Conservation (phyloP, 2,113 vertebrate genomes). For the Odontophorus gujanensis region DNA sequence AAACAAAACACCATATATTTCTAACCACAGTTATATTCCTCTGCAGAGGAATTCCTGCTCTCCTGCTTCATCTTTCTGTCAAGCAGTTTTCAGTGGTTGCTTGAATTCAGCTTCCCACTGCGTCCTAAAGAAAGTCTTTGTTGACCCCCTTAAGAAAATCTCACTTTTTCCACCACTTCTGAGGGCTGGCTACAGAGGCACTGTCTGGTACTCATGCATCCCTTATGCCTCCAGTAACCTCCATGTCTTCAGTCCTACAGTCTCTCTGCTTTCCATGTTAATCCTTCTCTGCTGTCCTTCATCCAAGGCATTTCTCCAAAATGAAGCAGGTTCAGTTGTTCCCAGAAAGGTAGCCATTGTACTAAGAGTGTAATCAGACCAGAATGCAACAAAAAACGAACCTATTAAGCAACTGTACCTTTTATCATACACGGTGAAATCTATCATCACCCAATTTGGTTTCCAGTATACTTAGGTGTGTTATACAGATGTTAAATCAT, state of each 20-base stretch:
- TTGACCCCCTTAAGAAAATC: background rate
- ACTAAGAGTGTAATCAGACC: background rate
- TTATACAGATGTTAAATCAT: background rate
- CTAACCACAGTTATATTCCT: background rate
- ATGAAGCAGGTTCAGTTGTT: background rate
- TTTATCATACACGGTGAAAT: background rate
- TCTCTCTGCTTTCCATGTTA: background rate
- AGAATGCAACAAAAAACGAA: conserved; percentile 9
- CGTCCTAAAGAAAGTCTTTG: background rate
- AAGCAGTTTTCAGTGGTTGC: background rate
- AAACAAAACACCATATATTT: background rate
- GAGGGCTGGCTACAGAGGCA: background rate
- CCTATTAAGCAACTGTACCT: background rate
- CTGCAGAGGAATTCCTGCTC: background rate
- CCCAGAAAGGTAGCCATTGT: background rate
- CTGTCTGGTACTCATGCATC: background rate
- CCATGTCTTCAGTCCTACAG: background rate
- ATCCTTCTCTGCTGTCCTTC: background rate
- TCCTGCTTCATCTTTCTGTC: background rate
- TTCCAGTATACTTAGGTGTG: background rate
- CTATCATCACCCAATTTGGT: background rate
- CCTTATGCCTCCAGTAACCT: background rate
- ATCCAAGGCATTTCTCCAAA: background rate
- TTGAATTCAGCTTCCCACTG: background rate
- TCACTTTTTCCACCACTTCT: background rate